Base-by-base conservation (phyloP, 2,888 invertebrate genomes). In the Teleogryllus oceanicus region DNA sequence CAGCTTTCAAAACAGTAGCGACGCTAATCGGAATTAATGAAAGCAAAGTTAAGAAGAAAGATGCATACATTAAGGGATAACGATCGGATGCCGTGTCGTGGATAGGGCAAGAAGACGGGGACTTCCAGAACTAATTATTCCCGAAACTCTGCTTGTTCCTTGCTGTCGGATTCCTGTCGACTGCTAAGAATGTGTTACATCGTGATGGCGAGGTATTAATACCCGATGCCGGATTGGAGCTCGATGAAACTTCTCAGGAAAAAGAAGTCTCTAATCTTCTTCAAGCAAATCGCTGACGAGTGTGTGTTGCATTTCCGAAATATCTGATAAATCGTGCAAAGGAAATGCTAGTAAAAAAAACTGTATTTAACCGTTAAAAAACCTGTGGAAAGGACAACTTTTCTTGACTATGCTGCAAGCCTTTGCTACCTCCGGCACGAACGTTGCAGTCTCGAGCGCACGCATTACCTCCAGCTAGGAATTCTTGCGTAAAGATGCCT, bases 11-110 rank as follows among this genome's bases (percentile, higher is more conserved):
- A 62, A n/a, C 62, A 62, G 13, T 62, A 62, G 62, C 62, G 62
- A 62, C 62, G 62, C 62, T 62, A 62, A 62, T 62, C 62, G 62
- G 13, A 62, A 62, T 62, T 62, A 62, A 62, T 62, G 62, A n/a
- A 62, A 62, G 62, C 13, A 13, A 62, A n/a, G 16, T 62, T 62
- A 11, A 62, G 62, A 62, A 62, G 62, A 62, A 62, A 62, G 62
- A 62, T 62, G 62, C 62, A 62, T 62, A 62, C 62, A 62, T 62
- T 62, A 62, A 18, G 62, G 62, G 62, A 62, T 62, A 62, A 62
- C 62, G 62, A 62, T 62, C 62, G 62, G 37, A 37, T 37, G 37
- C 37, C 37, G 37, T 37, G 37, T 62, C n/a, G 11, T 4, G 62
- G 16, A 62, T n/a, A n/a, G n/a, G n/a, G 62, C 62, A 62, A 62